Evolutionary conservation across 2,797 vertebrate genomes (phyloP).

Genomic region (Crocodylus rhombifer): DNA sequence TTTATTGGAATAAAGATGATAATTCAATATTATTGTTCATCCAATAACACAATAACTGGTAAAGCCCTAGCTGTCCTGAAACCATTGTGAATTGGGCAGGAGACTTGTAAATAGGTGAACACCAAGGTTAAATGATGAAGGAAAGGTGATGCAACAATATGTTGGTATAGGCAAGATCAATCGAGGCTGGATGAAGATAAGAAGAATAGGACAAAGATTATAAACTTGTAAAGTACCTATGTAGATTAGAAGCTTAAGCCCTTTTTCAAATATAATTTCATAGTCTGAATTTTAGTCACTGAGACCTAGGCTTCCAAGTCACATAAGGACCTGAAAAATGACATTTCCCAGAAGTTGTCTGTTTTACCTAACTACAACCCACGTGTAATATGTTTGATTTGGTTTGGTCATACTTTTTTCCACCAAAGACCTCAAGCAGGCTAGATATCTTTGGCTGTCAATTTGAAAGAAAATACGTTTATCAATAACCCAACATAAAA

Average conservation of each 20-base stretch:
- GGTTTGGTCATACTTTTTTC: not conserved
- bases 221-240: not conserved
- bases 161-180: not conserved
- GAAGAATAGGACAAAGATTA: not conserved
- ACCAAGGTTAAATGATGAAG: not conserved
- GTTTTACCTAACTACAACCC: not conserved
- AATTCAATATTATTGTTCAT: not conserved
- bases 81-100: not conserved
- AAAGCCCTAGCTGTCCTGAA: not conserved
- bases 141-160: not conserved
- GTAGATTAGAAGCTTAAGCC: not conserved
- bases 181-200: not conserved
- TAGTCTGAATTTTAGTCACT: not conserved
- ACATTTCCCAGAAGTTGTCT: not conserved
- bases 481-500: slow-evolving; percentile 39
- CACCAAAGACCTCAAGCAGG: not conserved
- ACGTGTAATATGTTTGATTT: not conserved
- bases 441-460: not conserved
- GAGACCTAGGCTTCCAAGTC: not conserved
- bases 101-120: not conserved
- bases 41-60: not conserved
- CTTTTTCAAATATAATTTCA: not conserved
- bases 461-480: slow-evolving; percentile 48
- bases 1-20: too few relatives aligned
- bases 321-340: not conserved